phyloP scores from a whole-genome alignment of 1,140 invertebrate species.

The Lordiphosa clarofinis region DNA sequence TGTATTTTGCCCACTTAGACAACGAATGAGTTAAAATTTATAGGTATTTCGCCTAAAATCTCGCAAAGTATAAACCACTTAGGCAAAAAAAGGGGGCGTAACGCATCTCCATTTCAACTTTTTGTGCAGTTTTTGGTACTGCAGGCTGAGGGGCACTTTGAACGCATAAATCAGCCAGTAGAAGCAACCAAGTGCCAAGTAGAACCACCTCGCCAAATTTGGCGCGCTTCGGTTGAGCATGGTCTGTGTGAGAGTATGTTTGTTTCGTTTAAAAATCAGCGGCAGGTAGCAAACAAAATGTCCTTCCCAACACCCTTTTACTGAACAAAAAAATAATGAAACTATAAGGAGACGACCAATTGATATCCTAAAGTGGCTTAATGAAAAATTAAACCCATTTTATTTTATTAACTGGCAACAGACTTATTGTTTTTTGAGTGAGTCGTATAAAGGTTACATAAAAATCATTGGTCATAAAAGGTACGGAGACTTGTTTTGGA shows the following conservation, averaged over 20 bases:
- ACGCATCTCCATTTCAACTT: slow-evolving; percentile 26
- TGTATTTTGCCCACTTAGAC: slow-evolving; percentile 71
- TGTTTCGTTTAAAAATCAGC: slow-evolving; percentile 33
- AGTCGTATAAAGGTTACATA: too few relatives aligned
- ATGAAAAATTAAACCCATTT: background rate
- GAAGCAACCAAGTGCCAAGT: slow-evolving; percentile 52
- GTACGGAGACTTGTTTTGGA: too few relatives aligned
- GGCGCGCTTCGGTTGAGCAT: slow-evolving; percentile 2
- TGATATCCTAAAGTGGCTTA: slow-evolving; percentile 3
- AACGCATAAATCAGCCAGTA: slow-evolving; percentile 69
- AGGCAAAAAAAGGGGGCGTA: slow-evolving; percentile 33
- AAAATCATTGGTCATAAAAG: too few relatives aligned
- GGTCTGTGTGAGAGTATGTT: slow-evolving; percentile 17
- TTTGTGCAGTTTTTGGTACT: slow-evolving; percentile 10
- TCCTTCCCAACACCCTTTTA: too few relatives aligned
- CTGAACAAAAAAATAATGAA: too few relatives aligned
- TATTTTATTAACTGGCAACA: background rate
- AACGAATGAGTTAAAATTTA: slow-evolving; percentile 74
- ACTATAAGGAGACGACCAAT: background rate
- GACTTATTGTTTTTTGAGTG: too few relatives aligned
- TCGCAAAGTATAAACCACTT: slow-evolving; percentile 72
- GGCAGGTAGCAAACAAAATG: slow-evolving; percentile 22
- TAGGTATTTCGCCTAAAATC: slow-evolving; percentile 74
- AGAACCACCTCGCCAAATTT: background rate
- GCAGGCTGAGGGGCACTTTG: slow-evolving; percentile 38